phyloP scores from a whole-genome alignment of 2,797 vertebrate genomes.

The Sandelia bainsii region DNA sequence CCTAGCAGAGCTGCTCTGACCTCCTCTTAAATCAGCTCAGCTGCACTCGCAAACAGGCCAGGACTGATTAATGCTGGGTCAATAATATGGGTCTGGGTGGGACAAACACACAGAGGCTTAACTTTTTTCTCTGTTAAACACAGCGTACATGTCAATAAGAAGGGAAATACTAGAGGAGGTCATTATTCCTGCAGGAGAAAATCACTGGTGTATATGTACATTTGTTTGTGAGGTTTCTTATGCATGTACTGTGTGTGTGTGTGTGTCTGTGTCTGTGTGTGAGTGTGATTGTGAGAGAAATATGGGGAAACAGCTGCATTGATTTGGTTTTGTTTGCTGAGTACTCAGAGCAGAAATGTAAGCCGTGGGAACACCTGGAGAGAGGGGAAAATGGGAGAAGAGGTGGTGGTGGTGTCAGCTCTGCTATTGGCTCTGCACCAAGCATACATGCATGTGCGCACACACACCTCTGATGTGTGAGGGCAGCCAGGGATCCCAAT shows the following conservation, averaged over 20 bases:
- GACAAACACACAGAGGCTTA: constrained; percentile 54
- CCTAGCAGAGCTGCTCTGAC: constrained; percentile 61
- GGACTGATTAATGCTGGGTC: constrained; percentile 74
- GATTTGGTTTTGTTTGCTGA: constrained; percentile 80
- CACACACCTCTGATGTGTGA: constrained; percentile 63
- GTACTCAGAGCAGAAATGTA: constrained; percentile 78
- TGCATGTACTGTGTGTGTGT: constrained; percentile 32
- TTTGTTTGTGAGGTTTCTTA: constrained; percentile 40
- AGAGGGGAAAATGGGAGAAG: constrained; percentile 68
- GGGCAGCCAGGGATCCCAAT: constrained; percentile 80
- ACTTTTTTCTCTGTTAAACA: constrained; percentile 64
- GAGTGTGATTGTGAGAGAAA: constrained; percentile 6
- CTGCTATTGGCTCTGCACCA: constrained; percentile 72
- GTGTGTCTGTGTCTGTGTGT: constrained; percentile 6
- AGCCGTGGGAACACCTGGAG: constrained; percentile 84
- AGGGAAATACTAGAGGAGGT: constrained; percentile 58
- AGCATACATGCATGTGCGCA: constrained; percentile 34
- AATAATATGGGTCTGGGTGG: constrained; percentile 65
- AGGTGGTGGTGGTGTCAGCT: constrained; percentile 67
- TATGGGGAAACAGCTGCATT: constrained; percentile 78
- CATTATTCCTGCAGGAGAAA: constrained; percentile 57
- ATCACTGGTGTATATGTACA: constrained; percentile 42
- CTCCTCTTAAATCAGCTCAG: constrained; percentile 65
- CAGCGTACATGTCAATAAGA: constrained; percentile 59
- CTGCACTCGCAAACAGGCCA: constrained; percentile 66